Evolutionary conservation across 2,888 invertebrate genomes (phyloP), one percentile per base, ranked within the genome.

Genomic region (Allygus modestus): DNA sequence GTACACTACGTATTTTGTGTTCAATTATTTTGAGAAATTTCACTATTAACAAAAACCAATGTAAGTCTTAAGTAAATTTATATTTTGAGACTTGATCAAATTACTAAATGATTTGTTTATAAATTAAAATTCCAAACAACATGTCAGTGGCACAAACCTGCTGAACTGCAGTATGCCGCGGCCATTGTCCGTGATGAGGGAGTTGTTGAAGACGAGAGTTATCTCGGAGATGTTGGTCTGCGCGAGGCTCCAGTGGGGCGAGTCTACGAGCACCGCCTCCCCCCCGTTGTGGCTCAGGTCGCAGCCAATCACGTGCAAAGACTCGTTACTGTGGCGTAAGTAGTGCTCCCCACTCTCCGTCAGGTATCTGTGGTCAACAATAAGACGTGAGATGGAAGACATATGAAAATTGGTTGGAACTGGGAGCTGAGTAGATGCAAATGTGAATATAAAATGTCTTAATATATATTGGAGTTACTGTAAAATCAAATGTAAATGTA

Each of bases 211-310:
- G 91, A 96, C 96, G 86, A 99, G 94, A 0, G 96, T 95, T 75
- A 99, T 95, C 92, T 98, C 97, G 0, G 97, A 97, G 81, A 98
- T 93, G 89, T 97, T 97, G 85, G 97, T 96, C 2, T 94, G 93
- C 86, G 95, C 95, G 65, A 96, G 93, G 89, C 97, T 97, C 95
- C 97, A 96, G 89, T 94, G 94, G 0, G 97, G 97, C 0, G 97
- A 95, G 88, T 96, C 94, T 0, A 97, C 92, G 87, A 95, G 94
- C 73, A 98, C 92, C 0, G 97, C 97, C 91, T 97, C 97, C 84
- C 94, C 93, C 85, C 91, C 91, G 89, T 97, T 97, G 87, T 95
- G 94, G 11, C 95, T 95, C 86, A 98, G 94, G 89, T 96, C 96
- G 87, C 96, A 96, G 87, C 94, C 94, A 17, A 96, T 91, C 84